Base-by-base conservation (phyloP, 2,888 invertebrate species). In the Erebia epiphron region DNA sequence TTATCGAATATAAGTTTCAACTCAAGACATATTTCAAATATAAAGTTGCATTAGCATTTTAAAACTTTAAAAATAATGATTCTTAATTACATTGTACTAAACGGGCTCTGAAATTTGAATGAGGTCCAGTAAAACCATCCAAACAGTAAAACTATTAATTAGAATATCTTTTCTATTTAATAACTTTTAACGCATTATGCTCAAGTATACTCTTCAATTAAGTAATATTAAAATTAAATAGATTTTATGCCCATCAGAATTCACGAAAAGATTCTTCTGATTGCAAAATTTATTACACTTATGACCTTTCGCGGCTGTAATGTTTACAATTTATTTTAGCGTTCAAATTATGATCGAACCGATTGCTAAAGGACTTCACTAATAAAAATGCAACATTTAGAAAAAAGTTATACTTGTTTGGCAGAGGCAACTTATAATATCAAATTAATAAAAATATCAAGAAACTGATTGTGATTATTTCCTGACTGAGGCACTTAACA, bases 301-400 rank as follows among this genome's bases (percentile, higher is more conserved):
- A 49, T 72, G 72, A 67, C 72, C 69, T 72, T 72, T 65, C 13
- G 41, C 54, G 54, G 13, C 43, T 64, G 65, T 54, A 67, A 58
- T 67, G 58, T 69, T 64, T 61, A 43, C 11, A 35, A 26, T 54
- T 67, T 67, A 35, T 63, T 67, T 69, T 58, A 58, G 54, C 50
- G 56, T 46, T 46, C 60, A 43, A 61, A 67, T 2, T 21, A 21
- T 46, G 61, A 61, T 62, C 43, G 16, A 54, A 9, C 46, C 13
- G 16, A 43, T 62, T 46, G 58, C 66, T 61, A 46, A 54, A 57
- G 56, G 56, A 46, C 54, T 43, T 41, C 13, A 64, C 54, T 8
- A 16, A 41, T 54, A 41, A 35, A 52, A 54, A 64, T 54, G 52
- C 35, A 54, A 54, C 54, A 64, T 52, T 64, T 52, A 7, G 5